A percentile compares a stretch with the other conserved stretches of the same genome.
phyloP scores from a whole-genome alignment of 2,113 vertebrate genomes.

The Struthidea cinerea region DNA sequence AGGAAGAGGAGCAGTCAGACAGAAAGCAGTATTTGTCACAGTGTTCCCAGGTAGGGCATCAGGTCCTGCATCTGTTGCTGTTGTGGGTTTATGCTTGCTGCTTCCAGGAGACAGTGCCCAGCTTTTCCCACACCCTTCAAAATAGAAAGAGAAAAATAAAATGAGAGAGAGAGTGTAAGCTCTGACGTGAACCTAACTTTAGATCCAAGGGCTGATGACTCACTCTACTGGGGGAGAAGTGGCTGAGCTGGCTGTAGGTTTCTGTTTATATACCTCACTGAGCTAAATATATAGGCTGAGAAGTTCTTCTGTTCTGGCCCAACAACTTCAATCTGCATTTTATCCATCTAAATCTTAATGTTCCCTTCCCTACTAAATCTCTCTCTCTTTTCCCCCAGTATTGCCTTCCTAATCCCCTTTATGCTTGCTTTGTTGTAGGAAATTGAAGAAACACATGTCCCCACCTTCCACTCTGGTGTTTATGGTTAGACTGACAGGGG shows the following conservation, averaged over 20 bases:
- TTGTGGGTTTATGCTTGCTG: not conserved
- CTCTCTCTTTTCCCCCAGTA: not conserved
- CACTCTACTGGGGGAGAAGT: slow-evolving; percentile 69
- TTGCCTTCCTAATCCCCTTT: slow-evolving; percentile 47
- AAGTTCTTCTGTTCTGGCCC: slow-evolving; percentile 70
- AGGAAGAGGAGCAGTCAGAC: not conserved
- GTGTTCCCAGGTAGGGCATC: not conserved
- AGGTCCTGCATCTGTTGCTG: slow-evolving; percentile 24
- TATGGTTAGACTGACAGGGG: slow-evolving; percentile 27
- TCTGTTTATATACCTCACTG: slow-evolving; percentile 76
- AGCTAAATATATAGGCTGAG: slow-evolving; percentile 78
- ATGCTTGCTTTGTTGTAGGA: slow-evolving; percentile 12
- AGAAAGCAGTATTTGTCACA: not conserved
- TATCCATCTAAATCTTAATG: slow-evolving; percentile 28
- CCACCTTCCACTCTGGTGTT: slow-evolving; percentile 22
- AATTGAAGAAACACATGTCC: slow-evolving; percentile 18
- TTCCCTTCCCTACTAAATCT: slow-evolving; percentile 17
- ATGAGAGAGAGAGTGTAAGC: slow-evolving; percentile 41
- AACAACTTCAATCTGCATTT: slow-evolving; percentile 56
- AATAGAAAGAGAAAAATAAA: slow-evolving; percentile 57
- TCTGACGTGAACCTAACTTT: slow-evolving; percentile 78
- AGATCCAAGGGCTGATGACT: slow-evolving; percentile 74
- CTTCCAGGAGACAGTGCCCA: slow-evolving; percentile 33
- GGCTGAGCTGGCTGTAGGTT: slow-evolving; percentile 69
- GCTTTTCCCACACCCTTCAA: slow-evolving; percentile 47